Percentiles rank a stretch among this genome's conserved stretches.
phyloP scores from a whole-genome alignment of 2,797 vertebrate genomes.

The Valencia hispanica region DNA sequence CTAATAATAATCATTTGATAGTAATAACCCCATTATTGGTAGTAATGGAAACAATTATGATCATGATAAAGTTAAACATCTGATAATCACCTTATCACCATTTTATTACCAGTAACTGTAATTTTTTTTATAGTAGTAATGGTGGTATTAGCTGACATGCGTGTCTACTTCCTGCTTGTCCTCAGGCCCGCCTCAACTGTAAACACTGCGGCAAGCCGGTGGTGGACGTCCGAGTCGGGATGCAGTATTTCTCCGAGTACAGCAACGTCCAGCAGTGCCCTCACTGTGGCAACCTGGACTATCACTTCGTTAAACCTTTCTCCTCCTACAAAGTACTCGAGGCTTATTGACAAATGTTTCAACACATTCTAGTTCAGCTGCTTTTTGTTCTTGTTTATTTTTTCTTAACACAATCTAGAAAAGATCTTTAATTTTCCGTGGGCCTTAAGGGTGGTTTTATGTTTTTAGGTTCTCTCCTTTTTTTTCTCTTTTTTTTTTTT shows the following conservation, averaged over 20 bases:
- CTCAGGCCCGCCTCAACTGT: slow-evolving; percentile 97
- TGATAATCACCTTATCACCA: no score
- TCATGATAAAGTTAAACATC: no score
- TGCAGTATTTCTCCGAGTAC: slow-evolving; percentile 99
- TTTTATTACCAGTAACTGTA: no score
- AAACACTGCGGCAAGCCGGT: slow-evolving; percentile 99
- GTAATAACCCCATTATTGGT: no score
- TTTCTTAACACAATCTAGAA: slow-evolving; percentile 75
- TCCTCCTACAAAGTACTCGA: slow-evolving; percentile 99
- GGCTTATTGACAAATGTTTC: slow-evolving; percentile 99
- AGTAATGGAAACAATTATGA: no score
- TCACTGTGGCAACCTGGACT: slow-evolving; percentile 99
- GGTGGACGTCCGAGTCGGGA: slow-evolving; percentile 96
- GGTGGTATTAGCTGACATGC: not conserved
- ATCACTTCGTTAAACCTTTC: slow-evolving; percentile 99
- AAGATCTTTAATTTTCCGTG: slow-evolving; percentile 79
- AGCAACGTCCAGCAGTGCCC: slow-evolving; percentile 99
- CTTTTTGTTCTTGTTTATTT: slow-evolving; percentile 42
- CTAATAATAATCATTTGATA: no score
- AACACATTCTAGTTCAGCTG: slow-evolving; percentile 87
- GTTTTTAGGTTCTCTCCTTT: slow-evolving; percentile 76
- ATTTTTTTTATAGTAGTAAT: no score
- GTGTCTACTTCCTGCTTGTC: slow-evolving; percentile 21
- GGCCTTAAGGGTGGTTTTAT: slow-evolving; percentile 82
- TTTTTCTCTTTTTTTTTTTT: slow-evolving; percentile 44